Percentiles rank a stretch among this genome's conserved stretches.
These are phyloP conservation scores for Excalfactoria chinensis DNA, from an alignment of 2,113 vertebrate genomes.

Conservation along the genomic window DNA sequence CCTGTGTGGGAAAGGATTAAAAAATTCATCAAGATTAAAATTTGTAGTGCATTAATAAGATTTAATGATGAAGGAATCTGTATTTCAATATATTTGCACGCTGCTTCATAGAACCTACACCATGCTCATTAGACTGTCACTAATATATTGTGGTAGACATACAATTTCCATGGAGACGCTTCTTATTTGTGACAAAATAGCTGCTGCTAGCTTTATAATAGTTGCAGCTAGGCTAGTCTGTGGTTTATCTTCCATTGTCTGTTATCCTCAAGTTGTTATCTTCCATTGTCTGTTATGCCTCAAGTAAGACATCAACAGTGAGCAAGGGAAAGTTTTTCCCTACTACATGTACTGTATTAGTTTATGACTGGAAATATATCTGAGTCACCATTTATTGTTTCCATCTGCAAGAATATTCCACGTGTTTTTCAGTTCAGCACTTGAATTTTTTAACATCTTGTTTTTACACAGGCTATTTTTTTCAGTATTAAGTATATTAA, in stretches of 20 bases:
- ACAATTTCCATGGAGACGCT: constrained; percentile 10
- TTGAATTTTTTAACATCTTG: not conserved
- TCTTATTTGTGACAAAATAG: constrained; percentile 1
- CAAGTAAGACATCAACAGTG: not conserved
- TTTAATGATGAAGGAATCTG: not conserved
- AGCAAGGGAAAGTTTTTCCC: not conserved
- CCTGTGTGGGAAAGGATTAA: constrained; percentile 25
- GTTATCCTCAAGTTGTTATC: not conserved
- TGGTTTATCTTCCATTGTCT: not conserved
- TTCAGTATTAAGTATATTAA: not conserved
- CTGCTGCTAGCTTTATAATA: not conserved
- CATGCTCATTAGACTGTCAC: constrained; percentile 40
- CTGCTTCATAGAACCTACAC: not conserved
- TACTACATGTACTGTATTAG: not conserved
- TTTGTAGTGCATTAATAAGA: constrained; percentile 23
- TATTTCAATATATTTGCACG: constrained; percentile 40
- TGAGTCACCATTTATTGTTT: not conserved
- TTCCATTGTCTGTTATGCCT: not conserved
- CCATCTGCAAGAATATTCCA: not conserved
- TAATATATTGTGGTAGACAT: constrained; percentile 56
- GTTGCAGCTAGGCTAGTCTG: not conserved
- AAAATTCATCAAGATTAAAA: constrained; percentile 24
- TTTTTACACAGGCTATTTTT: not conserved
- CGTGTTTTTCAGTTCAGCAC: not conserved
- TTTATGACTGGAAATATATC: not conserved